Base-by-base conservation (phyloP, 2,113 vertebrate species). In the Hemibagrus wyckioides region DNA sequence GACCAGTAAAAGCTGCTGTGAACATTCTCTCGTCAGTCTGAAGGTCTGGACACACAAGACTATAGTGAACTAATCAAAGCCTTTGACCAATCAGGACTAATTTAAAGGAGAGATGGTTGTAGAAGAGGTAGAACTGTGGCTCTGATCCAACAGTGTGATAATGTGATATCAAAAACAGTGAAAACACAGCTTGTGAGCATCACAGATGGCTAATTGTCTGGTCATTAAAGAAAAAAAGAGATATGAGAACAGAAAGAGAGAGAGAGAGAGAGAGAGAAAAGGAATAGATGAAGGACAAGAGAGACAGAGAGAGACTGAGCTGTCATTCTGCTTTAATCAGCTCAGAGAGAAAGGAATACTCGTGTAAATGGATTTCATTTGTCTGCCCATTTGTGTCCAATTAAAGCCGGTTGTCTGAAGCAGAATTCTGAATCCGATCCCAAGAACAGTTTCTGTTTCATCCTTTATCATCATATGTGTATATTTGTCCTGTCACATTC, bases 321-420 rank as follows among this genome's bases (percentile, higher is more conserved):
- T 9, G 25, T 48, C 30, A 3, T 69, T 65, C 73, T 67, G 33
- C 52, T 44, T 4, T 86, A 73, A 82, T 82, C 63, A 57, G 44
- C 85, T 82, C 61, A 6, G 48, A 67, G 28, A 39, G 36, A 61
- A 6, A 9, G 52, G 28, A 28, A 69, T n/a, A 44, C 36, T 86
- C 36, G 4, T 65, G 36, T 7, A 71, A 81, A 71, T 44, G 85
- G 57, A 69, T 57, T 81, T 69, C 28, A 57, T 87, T 82, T 41
- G 52, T 87, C 63, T 54, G 39, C 69, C 48, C 23, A 71, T 82
- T 71, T 44, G 77, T 67, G 25, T 28, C 61, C 50, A 69, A 80
- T 81, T 86, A 69, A 80, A 39, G n/a, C 9, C 7, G 50, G 30
- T 61, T 61, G 48, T 50, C 75, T 28, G 48, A 44, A 67, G 82